Evolutionary conservation across 2,888 invertebrate species (phyloP).

Genomic region (Bruchidius siliquastri): DNA sequence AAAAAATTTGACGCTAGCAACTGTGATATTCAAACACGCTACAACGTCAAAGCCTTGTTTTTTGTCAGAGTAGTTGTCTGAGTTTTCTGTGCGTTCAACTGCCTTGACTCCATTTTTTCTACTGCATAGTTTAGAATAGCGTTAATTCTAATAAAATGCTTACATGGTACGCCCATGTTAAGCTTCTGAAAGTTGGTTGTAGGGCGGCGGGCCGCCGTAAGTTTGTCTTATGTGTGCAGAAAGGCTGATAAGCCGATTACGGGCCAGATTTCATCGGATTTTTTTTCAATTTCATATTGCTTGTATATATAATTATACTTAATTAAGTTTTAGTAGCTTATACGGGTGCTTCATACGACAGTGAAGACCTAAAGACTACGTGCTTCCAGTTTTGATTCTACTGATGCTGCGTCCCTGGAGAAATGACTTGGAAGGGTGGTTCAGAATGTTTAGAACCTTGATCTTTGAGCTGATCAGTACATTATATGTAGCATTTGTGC

Average conservation of each 20-base stretch:
- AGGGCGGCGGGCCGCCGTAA: background rate
- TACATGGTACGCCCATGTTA: background rate
- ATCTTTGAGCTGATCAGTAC: no score
- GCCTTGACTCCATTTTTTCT: no score
- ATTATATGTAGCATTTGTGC: no score
- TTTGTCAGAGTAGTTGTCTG: no score
- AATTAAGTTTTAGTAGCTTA: constrained; percentile 27
- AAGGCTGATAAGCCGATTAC: constrained; percentile 34
- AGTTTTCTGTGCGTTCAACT: no score
- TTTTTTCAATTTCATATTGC: constrained; percentile 31
- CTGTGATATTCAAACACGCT: no score
- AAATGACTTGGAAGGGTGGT: background rate
- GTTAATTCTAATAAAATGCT: no score
- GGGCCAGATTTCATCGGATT: constrained; percentile 31
- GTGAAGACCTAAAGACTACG: background rate
- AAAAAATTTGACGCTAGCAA: no score
- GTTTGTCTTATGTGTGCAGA: constrained; percentile 11
- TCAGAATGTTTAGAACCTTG: background rate
- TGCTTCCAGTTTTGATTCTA: background rate
- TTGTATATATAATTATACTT: constrained; percentile 25
- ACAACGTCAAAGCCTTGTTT: no score
- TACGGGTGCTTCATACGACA: constrained; percentile 19
- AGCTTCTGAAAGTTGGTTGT: background rate
- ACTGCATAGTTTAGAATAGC: no score
- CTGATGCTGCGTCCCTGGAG: background rate